Conservation (phyloP, 2,888 invertebrate genomes). For the Unio pictorum region DNA sequence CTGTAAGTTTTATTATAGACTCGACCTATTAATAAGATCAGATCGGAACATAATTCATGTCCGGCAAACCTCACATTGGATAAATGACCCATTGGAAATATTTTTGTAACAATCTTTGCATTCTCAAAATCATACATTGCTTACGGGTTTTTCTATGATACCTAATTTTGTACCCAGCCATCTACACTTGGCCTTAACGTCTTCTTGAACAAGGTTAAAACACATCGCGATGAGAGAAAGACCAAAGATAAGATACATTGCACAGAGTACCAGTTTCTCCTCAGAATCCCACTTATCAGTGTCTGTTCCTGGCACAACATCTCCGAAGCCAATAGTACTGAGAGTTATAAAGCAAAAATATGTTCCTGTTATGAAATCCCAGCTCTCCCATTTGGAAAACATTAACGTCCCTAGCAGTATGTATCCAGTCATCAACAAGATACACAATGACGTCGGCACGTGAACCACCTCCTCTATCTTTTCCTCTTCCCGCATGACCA, state of each 20-base stretch:
- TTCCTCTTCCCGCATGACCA: constrained; percentile 46
- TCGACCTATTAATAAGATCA: too few species aligned
- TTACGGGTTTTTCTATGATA: constrained; percentile 56
- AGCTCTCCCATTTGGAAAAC: constrained; percentile 69
- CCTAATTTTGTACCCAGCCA: constrained; percentile 71
- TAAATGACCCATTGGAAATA: too few species aligned
- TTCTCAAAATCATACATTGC: constrained; percentile 4
- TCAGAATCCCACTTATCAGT: constrained; percentile 56
- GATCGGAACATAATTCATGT: too few species aligned
- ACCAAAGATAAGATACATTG: constrained; percentile 71
- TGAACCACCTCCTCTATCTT: constrained; percentile 61
- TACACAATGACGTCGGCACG: constrained; percentile 69
- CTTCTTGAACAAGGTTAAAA: constrained; percentile 73
- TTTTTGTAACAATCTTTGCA: neutral
- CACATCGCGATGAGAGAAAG: constrained; percentile 73
- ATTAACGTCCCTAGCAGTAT: constrained; percentile 68
- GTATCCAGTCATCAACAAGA: constrained; percentile 67
- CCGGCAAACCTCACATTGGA: too few species aligned
- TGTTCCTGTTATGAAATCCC: constrained; percentile 64
- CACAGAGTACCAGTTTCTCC: constrained; percentile 68
- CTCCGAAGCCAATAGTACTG: constrained; percentile 70
- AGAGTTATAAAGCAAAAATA: constrained; percentile 72
- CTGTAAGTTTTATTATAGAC: too few species aligned
- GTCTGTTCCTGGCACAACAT: constrained; percentile 63
- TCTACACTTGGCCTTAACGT: constrained; percentile 70